phyloP scores from a whole-genome alignment of 2,113 vertebrate species.

The Aramus guarauna region DNA sequence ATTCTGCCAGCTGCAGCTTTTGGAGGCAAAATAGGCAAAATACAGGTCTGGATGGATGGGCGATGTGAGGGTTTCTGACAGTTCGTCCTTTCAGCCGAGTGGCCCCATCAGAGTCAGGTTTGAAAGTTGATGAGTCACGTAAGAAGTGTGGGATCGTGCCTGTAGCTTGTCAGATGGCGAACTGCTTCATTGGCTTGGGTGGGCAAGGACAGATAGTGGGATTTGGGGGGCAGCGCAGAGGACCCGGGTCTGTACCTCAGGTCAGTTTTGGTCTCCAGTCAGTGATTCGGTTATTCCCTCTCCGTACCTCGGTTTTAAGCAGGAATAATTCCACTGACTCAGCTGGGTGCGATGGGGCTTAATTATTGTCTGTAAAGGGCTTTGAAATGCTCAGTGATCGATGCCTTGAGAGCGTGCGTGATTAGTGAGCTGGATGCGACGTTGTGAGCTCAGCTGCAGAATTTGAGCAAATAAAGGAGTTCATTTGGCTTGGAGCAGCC shows the following conservation, averaged over 20 bases:
- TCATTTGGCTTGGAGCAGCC: not conserved
- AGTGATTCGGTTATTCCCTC: not conserved
- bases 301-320: not conserved
- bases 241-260: not conserved
- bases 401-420: not conserved
- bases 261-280: not conserved
- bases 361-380: not conserved
- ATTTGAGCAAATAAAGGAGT: not conserved
- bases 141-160: not conserved
- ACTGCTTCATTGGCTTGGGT: not conserved
- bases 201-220: not conserved
- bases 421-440: not conserved
- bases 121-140: not conserved
- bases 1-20: not conserved
- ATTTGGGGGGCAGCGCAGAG: not conserved
- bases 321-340: slow-evolving; percentile 13
- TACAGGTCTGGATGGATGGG: accelerated
- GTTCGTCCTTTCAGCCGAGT: not conserved
- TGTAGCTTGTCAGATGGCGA: not conserved
- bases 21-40: not conserved
- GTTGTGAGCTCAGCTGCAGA: not conserved
- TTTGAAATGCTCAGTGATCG: not conserved
- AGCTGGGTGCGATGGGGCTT: not conserved
- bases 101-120: not conserved
- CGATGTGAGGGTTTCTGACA: accelerated